phyloP scores from a whole-genome alignment of 1,140 invertebrate genomes.

The Drosophila melanica region DNA sequence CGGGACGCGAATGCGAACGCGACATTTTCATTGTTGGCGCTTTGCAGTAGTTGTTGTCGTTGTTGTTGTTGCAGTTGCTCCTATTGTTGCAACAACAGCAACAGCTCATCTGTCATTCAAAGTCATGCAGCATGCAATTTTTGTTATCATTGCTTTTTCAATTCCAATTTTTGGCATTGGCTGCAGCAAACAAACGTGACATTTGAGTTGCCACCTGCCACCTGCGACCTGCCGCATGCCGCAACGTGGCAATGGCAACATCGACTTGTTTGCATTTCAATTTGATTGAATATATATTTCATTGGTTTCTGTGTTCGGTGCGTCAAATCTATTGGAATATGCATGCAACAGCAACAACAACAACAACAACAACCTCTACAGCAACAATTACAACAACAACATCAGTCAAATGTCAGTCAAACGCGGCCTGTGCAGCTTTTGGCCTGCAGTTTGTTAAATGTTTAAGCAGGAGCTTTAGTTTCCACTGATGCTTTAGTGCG shows the following conservation, averaged over 20 bases:
- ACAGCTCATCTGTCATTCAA: slow-evolving; percentile 79
- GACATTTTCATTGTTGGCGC: slow-evolving; percentile 77
- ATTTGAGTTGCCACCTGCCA: slow-evolving; percentile 13
- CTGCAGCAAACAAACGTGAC: slow-evolving; percentile 12
- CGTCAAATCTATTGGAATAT: slow-evolving; percentile 67
- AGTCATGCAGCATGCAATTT: slow-evolving; percentile 74
- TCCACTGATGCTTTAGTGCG: slow-evolving; percentile 42
- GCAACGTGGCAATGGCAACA: slow-evolving; percentile 3
- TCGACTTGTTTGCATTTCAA: slow-evolving; percentile 76
- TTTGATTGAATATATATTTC: slow-evolving; percentile 81
- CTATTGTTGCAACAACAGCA: slow-evolving; percentile 20
- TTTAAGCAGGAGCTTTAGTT: slow-evolving; percentile 75
- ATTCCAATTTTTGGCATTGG: slow-evolving; percentile 65
- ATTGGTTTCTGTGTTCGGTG: slow-evolving; percentile 49
- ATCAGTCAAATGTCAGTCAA: slow-evolving; percentile 75
- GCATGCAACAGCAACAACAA: slow-evolving; percentile 35
- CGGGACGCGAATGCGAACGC: slow-evolving; percentile 60
- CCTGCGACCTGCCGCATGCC: slow-evolving; percentile 15
- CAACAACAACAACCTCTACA: slow-evolving; percentile 21
- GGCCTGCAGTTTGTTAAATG: slow-evolving; percentile 79
- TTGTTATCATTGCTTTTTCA: slow-evolving; percentile 77
- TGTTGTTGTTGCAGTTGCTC: slow-evolving; percentile 35
- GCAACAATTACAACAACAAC: slow-evolving; percentile 34
- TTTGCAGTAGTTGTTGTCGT: slow-evolving; percentile 46
- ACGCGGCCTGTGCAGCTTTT: slow-evolving; percentile 73